A percentile compares a stretch with the other conserved stretches of the same genome.
These are phyloP conservation scores for Excalfactoria chinensis DNA, from an alignment of 2,113 vertebrate species.

Conservation along the genomic window DNA sequence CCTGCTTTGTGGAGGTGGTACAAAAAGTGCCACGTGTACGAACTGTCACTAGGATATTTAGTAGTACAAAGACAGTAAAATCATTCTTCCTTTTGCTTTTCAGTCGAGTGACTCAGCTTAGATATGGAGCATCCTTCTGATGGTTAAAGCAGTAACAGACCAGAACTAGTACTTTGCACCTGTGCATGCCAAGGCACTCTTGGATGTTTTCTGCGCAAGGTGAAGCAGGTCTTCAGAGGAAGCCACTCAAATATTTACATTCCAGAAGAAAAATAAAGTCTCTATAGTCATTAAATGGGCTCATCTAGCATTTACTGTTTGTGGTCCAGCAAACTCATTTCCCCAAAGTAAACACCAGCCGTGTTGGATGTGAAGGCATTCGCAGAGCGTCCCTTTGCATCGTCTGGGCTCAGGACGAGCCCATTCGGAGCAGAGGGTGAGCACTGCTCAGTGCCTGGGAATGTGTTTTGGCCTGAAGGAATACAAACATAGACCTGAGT, in stretches of 20 bases:
- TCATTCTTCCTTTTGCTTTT: background rate
- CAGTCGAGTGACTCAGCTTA: too few species aligned
- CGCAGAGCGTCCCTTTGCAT: fast-evolving
- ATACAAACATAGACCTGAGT: fast-evolving
- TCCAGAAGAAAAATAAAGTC: background rate
- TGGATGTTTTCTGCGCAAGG: background rate
- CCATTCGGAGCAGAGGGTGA: fast-evolving
- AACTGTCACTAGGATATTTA: too few species aligned
- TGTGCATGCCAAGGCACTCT: fast-evolving
- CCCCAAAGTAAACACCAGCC: fast-evolving
- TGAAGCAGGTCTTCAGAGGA: background rate
- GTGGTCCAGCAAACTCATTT: too few species aligned
- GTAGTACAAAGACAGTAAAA: background rate
- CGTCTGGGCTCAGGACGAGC: fast-evolving
- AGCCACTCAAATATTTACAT: background rate
- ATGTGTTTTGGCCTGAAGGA: fast-evolving
- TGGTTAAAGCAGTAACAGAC: background rate
- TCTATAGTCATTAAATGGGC: fast-evolving
- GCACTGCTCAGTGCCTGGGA: too few species aligned
- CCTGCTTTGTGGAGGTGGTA: background rate
- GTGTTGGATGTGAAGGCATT: fast-evolving
- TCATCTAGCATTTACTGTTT: fast-evolving
- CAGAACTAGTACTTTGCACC: too few species aligned
- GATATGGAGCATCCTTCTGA: background rate
- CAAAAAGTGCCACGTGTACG: too few species aligned